These are phyloP conservation scores for Lumbricus terrestris DNA, from an alignment of 2,888 invertebrate species.

Conservation along the genomic window DNA sequence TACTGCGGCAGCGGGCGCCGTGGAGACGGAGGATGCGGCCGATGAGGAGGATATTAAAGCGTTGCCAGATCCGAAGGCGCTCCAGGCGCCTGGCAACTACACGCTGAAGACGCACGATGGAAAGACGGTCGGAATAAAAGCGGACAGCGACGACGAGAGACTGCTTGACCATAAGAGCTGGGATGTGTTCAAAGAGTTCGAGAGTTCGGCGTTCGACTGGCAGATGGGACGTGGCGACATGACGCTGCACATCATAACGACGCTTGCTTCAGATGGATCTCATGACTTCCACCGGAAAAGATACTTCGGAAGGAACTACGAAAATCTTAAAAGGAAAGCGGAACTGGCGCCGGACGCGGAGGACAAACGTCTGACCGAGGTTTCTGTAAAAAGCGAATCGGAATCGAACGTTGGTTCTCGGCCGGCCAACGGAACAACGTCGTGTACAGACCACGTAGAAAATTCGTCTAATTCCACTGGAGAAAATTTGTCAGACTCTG, in stretches of 20 bases:
- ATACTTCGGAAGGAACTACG: neutral
- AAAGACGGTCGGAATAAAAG: conserved; percentile 69
- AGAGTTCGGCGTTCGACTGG: conserved; percentile 66
- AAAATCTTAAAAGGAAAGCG: neutral
- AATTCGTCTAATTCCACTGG: neutral
- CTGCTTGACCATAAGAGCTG: conserved; percentile 74
- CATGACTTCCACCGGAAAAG: neutral
- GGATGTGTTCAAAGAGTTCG: conserved; percentile 63
- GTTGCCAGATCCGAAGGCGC: conserved; percentile 31
- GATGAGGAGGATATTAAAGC: conserved; percentile 53
- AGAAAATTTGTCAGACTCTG: conserved; percentile 4
- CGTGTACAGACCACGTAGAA: neutral
- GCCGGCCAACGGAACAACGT: neutral
- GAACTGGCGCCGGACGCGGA: neutral
- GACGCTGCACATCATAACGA: conserved; percentile 77
- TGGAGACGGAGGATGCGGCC: conserved; percentile 39
- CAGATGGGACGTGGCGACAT: conserved; percentile 65
- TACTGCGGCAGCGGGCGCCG: neutral
- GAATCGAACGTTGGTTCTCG: neutral
- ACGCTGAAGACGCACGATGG: conserved; percentile 79
- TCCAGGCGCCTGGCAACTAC: conserved; percentile 6
- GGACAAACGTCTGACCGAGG: neutral
- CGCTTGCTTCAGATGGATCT: conserved; percentile 44
- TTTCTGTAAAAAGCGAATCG: neutral
- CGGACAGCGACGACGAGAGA: conserved; percentile 76